Evolutionary conservation across 1,140 invertebrate species (phyloP).

Genomic region (Leguminivora glycinivorella): DNA sequence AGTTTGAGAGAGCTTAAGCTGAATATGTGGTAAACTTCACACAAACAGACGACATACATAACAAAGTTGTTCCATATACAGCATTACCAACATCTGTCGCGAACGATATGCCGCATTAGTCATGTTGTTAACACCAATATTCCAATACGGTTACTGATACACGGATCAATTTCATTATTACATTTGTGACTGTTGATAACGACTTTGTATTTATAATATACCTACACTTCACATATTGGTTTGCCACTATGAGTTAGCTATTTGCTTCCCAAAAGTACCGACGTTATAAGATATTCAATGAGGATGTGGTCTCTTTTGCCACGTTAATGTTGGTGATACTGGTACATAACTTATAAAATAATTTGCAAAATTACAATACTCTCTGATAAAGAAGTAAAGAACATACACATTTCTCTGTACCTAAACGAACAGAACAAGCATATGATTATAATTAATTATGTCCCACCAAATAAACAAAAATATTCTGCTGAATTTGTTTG

Average conservation of each 20-base stretch:
- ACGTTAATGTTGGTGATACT: no score
- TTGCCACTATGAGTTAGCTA: background rate
- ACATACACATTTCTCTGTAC: no score
- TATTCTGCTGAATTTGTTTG: no score
- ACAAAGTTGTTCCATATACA: constrained; percentile 3
- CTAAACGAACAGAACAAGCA: no score
- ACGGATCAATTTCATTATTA: background rate
- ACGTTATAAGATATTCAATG: no score
- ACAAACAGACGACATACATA: background rate
- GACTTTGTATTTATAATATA: constrained; percentile 1
- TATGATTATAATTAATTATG: no score
- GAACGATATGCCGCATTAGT: background rate
- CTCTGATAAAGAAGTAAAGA: no score
- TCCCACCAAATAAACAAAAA: no score
- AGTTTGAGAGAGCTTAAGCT: background rate
- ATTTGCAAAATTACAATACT: no score
- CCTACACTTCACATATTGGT: background rate
- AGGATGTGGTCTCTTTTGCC: no score
- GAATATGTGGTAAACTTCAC: background rate
- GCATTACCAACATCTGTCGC: background rate
- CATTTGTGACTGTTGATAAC: background rate
- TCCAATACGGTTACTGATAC: background rate
- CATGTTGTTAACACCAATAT: background rate
- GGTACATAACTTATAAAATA: no score
- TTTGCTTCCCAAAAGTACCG: no score